Conservation (phyloP, 2,888 invertebrate species). For the Malacosoma neustria region DNA sequence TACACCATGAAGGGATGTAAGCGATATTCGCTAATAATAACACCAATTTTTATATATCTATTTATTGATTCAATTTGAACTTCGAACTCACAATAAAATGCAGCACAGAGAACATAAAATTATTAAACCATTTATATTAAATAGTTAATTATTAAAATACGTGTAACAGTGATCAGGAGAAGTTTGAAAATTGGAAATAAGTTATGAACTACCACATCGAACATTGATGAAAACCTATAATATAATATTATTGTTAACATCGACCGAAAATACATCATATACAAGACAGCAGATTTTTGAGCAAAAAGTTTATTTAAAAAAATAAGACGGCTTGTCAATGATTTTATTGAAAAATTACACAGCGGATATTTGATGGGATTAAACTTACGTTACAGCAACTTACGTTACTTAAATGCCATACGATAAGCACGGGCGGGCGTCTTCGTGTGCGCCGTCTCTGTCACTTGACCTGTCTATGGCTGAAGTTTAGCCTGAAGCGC, state of each 20-base stretch:
- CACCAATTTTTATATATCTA: slow-evolving; percentile 65
- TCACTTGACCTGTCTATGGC: too few relatives aligned
- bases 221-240: slow-evolving; percentile 39
- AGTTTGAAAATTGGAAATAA: slow-evolving; percentile 43
- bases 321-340: slow-evolving; percentile 57
- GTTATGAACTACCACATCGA: slow-evolving; percentile 48
- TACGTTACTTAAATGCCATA: slow-evolving; percentile 64
- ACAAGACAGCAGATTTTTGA: slow-evolving; percentile 56
- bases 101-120: slow-evolving; percentile 71
- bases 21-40: slow-evolving; percentile 44
- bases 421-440: slow-evolving; percentile 63
- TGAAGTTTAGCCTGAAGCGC: slow-evolving; percentile 11
- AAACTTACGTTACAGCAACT: slow-evolving; percentile 67
- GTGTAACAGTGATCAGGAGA: slow-evolving; percentile 53
- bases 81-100: slow-evolving; percentile 74
- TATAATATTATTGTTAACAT: slow-evolving; percentile 26
- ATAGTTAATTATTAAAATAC: slow-evolving; percentile 57
- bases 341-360: slow-evolving; percentile 55
- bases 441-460: slow-evolving; percentile 11
- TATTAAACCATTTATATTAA: slow-evolving; percentile 55
- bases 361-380: slow-evolving; percentile 62
- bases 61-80: slow-evolving; percentile 76
- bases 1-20: slow-evolving; percentile 2
- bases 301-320: slow-evolving; percentile 68
- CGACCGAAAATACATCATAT: slow-evolving; percentile 37